Evolutionary conservation across 1,140 invertebrate genomes (phyloP).

Genomic region (Formica exsecta): DNA sequence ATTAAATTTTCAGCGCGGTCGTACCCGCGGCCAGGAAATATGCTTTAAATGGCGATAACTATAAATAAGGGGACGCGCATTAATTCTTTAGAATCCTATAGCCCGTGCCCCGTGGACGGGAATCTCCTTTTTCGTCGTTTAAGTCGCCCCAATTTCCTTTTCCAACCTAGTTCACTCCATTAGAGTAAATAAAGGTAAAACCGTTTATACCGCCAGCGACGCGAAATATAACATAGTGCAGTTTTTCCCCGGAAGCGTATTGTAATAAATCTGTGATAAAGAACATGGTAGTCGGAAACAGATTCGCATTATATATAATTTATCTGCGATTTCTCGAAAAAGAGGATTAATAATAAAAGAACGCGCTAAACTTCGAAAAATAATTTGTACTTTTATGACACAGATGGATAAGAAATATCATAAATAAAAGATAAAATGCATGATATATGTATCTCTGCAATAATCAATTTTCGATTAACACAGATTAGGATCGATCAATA

Average conservation of each 20-base stretch:
- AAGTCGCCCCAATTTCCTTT: conserved; percentile 36
- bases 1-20: conserved; percentile 73
- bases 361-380: no score
- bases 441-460: neutral
- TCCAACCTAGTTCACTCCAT: conserved; percentile 35
- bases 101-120: neutral
- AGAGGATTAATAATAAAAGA: conserved; percentile 8
- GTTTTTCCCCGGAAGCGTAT: neutral
- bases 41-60: conserved; percentile 77
- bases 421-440: neutral
- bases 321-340: conserved; percentile 12
- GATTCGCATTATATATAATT: neutral
- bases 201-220: neutral
- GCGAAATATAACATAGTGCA: neutral
- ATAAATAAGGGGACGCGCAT: conserved; percentile 73
- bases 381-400: no score
- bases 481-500: neutral
- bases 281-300: neutral
- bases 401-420: no score
- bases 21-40: conserved; percentile 70
- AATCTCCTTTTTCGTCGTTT: conserved; percentile 6
- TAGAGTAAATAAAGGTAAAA: conserved; percentile 31
- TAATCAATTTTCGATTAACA: conserved; percentile 35
- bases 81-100: conserved; percentile 60
- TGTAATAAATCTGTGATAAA: neutral